A percentile compares a stretch with the other conserved stretches of the same genome.
Evolutionary conservation across 2,888 invertebrate species (phyloP).

Genomic region (Cheilosia variabilis): DNA sequence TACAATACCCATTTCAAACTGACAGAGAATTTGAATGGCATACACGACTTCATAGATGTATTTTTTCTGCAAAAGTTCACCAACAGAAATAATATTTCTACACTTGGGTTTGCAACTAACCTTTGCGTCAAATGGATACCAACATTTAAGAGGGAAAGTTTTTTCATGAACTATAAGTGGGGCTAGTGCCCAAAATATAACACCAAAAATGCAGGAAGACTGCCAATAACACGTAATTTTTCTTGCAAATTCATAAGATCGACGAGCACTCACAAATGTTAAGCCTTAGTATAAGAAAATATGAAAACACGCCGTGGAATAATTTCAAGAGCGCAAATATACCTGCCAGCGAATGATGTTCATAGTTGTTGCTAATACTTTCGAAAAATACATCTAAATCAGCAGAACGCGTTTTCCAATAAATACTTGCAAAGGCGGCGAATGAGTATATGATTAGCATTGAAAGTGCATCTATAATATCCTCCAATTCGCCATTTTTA

Average conservation of each 20-base stretch:
- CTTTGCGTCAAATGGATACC: constrained; percentile 82
- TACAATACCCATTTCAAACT: constrained; percentile 78
- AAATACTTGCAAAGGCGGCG: constrained; percentile 77
- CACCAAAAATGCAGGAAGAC: constrained; percentile 77
- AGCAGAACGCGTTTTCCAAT: constrained; percentile 78
- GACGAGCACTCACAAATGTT: constrained; percentile 78
- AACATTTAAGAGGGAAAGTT: constrained; percentile 79
- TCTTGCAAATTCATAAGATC: constrained; percentile 75
- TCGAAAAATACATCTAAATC: constrained; percentile 76
- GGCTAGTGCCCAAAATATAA: constrained; percentile 78
- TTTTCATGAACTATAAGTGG: constrained; percentile 78
- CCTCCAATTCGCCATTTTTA: constrained; percentile 77
- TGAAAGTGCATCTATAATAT: constrained; percentile 80
- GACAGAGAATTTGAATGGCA: constrained; percentile 79
- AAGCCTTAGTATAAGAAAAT: constrained; percentile 60
- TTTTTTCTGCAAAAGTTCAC: constrained; percentile 63
- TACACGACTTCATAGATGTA: constrained; percentile 77
- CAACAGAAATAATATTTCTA: background rate
- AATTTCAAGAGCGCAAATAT: background rate
- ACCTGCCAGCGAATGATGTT: constrained; percentile 81
- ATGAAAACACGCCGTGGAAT: too few species aligned
- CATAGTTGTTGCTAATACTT: constrained; percentile 77
- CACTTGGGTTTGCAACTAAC: constrained; percentile 59
- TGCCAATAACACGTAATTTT: constrained; percentile 78
- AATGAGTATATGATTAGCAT: constrained; percentile 80